Evolutionary conservation across 2,797 vertebrate genomes (phyloP), one percentile per base, ranked within the genome.

Genomic region (Benthosema pterotum): DNA sequence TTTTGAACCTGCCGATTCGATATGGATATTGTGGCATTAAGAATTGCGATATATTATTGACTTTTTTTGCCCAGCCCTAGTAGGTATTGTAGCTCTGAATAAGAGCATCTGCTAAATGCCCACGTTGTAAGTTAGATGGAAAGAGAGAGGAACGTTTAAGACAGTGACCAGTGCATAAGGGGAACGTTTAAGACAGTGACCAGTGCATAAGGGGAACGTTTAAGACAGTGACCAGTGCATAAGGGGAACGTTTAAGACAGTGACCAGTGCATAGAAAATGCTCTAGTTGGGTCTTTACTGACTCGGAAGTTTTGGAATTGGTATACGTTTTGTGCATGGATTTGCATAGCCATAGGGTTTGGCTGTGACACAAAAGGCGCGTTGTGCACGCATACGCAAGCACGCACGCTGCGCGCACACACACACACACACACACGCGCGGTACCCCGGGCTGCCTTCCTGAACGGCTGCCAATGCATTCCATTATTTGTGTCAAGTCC

Each of bases 331-430:
- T 84, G 82, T 59, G 68, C 81, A 75, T 79, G 82, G 86, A 90
- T 92, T 90, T 90, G 88, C 88, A 89, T 89, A 85, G 91, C 88
- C 88, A 80, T 7, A 38, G 42, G 67, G 88, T 89, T 90, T 90
- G 89, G 89, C 86, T 82, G 79, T 88, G 88, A 80, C n/a, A n/a
- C n/a, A n/a, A n/a, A n/a, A n/a, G n/a, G n/a, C n/a, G n/a, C n/a
- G n/a, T n/a, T n/a, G 6, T n/a, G 6, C 47, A n/a, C 47, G 6
- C 47, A n/a, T 15, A 7, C 47, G 7, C 47, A 2, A n/a, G 7
- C 47, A n/a, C 47, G 7, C 52, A 38, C 54, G 11, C 54, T 4
- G 17, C 32, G 9, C 32, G 9, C 32, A 32, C 32, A 32, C 42
- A 3, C 13, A 15, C 42, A 14, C 42, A 19, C 42, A 13, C 12